phyloP scores from a whole-genome alignment of 2,797 vertebrate genomes.

The Rhincodon typus region DNA sequence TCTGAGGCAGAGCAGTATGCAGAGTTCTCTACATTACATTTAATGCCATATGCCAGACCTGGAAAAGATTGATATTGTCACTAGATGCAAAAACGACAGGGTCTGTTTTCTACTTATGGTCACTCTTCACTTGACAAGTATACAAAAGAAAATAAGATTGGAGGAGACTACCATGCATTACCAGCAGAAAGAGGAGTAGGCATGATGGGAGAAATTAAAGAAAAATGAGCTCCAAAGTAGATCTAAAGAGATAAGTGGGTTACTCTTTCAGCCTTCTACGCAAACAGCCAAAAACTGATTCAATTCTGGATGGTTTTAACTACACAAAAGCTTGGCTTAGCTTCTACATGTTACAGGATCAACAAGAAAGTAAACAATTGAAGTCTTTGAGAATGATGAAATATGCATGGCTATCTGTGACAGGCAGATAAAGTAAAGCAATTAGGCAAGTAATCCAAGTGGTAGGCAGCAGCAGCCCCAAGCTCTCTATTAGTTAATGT shows the following conservation, averaged over 20 bases:
- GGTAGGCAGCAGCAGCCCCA: slow-evolving; percentile 69
- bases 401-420: slow-evolving; percentile 99
- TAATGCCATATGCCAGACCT: neutral
- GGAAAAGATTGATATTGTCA: slow-evolving; percentile 16
- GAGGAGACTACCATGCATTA: neutral
- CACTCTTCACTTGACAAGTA: neutral
- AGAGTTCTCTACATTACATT: neutral
- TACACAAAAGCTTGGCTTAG: slow-evolving; percentile 89
- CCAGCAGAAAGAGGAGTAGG: slow-evolving; percentile 31
- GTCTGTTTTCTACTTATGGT: slow-evolving; percentile 8
- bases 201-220: slow-evolving; percentile 32
- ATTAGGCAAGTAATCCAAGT: slow-evolving; percentile 98
- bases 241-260: slow-evolving; percentile 37
- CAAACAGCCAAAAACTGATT: slow-evolving; percentile 35
- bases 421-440: slow-evolving; percentile 96
- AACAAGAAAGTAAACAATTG: slow-evolving; percentile 89
- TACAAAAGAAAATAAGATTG: neutral
- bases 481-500: slow-evolving; percentile 99
- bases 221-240: slow-evolving; percentile 35
- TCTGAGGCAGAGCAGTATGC: neutral
- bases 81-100: neutral
- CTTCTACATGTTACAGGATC: slow-evolving; percentile 89
- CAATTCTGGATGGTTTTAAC: slow-evolving; percentile 63
- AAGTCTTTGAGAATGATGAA: slow-evolving; percentile 98
- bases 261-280: slow-evolving; percentile 33